phyloP scores from a whole-genome alignment of 2,888 invertebrate genomes.

The Fragum whitleyi region DNA sequence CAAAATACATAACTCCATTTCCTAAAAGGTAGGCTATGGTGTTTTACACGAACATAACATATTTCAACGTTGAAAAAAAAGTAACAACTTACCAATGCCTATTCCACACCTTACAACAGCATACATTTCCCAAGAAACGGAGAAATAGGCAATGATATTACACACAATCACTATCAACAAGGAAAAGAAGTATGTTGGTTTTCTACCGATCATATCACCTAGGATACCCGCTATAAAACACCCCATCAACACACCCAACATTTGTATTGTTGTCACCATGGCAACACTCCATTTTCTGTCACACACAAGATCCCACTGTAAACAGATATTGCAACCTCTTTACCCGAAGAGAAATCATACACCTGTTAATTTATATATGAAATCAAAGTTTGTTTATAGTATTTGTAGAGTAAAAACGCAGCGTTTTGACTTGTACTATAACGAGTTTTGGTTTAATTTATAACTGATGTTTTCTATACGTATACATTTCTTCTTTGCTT shows the following conservation, averaged over 20 bases:
- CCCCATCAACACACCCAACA: slow-evolving; percentile 70
- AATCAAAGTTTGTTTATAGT: too few species aligned
- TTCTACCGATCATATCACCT: slow-evolving; percentile 69
- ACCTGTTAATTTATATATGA: too few species aligned
- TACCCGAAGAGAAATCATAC: too few species aligned
- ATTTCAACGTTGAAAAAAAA: too few species aligned
- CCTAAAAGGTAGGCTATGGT: too few species aligned
- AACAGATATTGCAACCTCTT: slow-evolving; percentile 4
- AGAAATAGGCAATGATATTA: slow-evolving; percentile 67
- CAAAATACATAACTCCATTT: too few species aligned
- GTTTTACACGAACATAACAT: too few species aligned
- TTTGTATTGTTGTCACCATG: slow-evolving; percentile 70
- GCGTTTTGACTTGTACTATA: not conserved
- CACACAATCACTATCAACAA: slow-evolving; percentile 52
- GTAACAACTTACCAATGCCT: slow-evolving; percentile 56
- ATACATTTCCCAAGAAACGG: slow-evolving; percentile 73
- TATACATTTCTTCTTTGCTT: too few species aligned
- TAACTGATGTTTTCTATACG: too few species aligned
- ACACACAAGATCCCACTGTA: slow-evolving; percentile 71
- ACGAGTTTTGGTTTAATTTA: too few species aligned
- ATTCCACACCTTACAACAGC: slow-evolving; percentile 65
- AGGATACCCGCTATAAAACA: slow-evolving; percentile 67
- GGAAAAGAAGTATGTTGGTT: slow-evolving; percentile 64
- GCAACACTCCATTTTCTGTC: slow-evolving; percentile 62
- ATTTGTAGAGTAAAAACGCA: not conserved